Base-by-base conservation (phyloP, 2,888 invertebrate species). In the Pyrrhia umbra region DNA sequence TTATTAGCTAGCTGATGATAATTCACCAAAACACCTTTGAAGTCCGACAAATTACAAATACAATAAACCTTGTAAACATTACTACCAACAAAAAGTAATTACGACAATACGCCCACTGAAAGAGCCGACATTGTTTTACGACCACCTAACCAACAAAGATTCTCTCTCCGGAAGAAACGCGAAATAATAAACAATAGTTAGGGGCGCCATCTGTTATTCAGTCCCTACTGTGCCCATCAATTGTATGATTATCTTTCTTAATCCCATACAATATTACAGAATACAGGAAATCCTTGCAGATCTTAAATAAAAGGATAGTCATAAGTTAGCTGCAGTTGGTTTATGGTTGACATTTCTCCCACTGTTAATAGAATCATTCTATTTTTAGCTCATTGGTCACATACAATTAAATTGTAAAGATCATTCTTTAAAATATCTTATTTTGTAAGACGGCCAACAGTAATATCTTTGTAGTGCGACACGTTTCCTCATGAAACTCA, bases 141-240 rank as follows among this genome's bases (percentile, higher is more conserved):
- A 74, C 30, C 43, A 13, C 21, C 20, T 43, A 21, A 43, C 21
- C 45, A 2, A 40, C 67, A 9, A 42, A 55, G 25, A 16, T 21
- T 27, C 51, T 63, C 72, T 72, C 72, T 49, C 21, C 57, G 54
- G 34, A 66, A 67, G 55, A 55, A 67, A 72, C 37, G 45, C 15
- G 55, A 74, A 67, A 68, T 68, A 68, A 75, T 69, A 61, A 75
- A 70, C 76, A 61, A 69, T 52, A 39, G 50, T 68, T 75, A 68
- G 40, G 23, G 20, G 2, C 15, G 20, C 45, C 69, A 57, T 27
- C 37, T 6, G 4, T 56, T 51, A 37, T 45, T 20, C 60, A 42
- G 55, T 27, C 16, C 9, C 27, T 37, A 47, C 43, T 23, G 20
- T 49, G 16, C 2, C 37, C 73, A 62, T 69, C 43, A 46, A 34